Evolutionary conservation across 2,113 vertebrate species (phyloP), one percentile per base, ranked within the genome.

Genomic region (Thamnophis sirtalis): DNA sequence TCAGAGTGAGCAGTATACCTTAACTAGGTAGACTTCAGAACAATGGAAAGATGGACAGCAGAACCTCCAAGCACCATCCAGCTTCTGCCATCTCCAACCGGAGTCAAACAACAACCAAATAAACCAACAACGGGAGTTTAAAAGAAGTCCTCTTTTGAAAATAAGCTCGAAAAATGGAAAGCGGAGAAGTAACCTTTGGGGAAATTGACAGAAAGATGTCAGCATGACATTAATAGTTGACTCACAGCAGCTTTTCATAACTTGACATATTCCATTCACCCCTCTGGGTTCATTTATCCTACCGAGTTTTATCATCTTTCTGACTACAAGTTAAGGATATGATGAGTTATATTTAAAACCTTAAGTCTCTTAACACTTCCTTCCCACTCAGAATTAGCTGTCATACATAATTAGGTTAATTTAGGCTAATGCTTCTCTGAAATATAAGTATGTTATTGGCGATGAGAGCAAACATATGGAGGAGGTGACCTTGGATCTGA

Each of bases 371-470:
- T 92, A 96, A 94, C 53, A 8, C 86, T 92, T 96, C 92, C 93
- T 92, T 94, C 96, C 95, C 95, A 93, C 91, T 96, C 96, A 95
- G 97, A 97, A 97, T 97, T 95, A 97, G 92, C 97, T 97, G 97
- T 96, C 98, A 97, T 92, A 95, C 54, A 94, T 95, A 97, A 97
- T 97, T 97, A 96, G 54, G 22, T 95, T 96, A 96, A 96, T 96
- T 96, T 95, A 92, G 90, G 85, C 94, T 95, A 96, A 96, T 54
- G 53, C 88, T 95, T 92, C 93, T 92, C 85, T 94, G 95, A 97
- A 96, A 95, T n/a, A 58, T 93, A 88, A 96, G 93, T 91, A 92
- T 8, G 1, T 95, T 96, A 96, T 97, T 95, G 96, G 94, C 95
- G 93, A 95, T 91, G 96, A 97, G 96, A 96, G 95, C 92, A 96